Base-by-base conservation (phyloP, 1,140 invertebrate species). In the Drosophila nigromelanica region DNA sequence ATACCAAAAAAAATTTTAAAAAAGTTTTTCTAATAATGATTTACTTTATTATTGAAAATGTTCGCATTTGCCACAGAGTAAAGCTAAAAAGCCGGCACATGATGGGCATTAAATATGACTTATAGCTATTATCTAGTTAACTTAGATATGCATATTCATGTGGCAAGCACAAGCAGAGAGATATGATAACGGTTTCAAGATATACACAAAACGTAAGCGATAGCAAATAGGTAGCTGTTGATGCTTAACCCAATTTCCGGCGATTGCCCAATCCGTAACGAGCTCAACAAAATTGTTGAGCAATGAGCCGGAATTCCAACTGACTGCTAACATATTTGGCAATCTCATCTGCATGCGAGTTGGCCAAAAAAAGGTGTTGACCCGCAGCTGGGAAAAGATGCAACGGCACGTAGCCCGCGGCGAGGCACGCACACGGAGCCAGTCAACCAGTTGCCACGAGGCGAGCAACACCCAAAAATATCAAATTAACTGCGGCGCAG, bases 211-310 rank as follows among this genome's bases (percentile, higher is more conserved):
- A 58, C 11, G 5, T 15, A n/a, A 39, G 58, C 83, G 42, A 73
- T 52, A 40, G 35, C 45, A 59, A 75, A 35, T 30, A 21, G 47
- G 47, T 62, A 50, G 47, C 33, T 8, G 18, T 3, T 35, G 54
- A 45, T 39, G 52, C 62, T 68, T 85, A 70, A 73, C 80, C 73
- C 67, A 80, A 80, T 86, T 85, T 85, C 80, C 76, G 80, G 50
- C 68, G 55, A 73, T 73, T 67, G 48, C 70, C 24, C 48, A 61
- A 73, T 27, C 33, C 45, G 47, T 11, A 40, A 51, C 15, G 39
- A 43, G 47, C 48, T 4, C 24, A 45, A 11, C 11, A 58, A 21
- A 33, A 39, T 24, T 39, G 14, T 74, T 74, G 45, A 43, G 71
- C 64, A 74, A 74, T 69, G 51, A 69, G 64, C 37, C 71, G 64